Percentiles rank a stretch among this genome's conserved stretches.
These are phyloP conservation scores for Paedocypris sp. DNA, from an alignment of 2,113 vertebrate genomes.

Conservation along the genomic window DNA sequence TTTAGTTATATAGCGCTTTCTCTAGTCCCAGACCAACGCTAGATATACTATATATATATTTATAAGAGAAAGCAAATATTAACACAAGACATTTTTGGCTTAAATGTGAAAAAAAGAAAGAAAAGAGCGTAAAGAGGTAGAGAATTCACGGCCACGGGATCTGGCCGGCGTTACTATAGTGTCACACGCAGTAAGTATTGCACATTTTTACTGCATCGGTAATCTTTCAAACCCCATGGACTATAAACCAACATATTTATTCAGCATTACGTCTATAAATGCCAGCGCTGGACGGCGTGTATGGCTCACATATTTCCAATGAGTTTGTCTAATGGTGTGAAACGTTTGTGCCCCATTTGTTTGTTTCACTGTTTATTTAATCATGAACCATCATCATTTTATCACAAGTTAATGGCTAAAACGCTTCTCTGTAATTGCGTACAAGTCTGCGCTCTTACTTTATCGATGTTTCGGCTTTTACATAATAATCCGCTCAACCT, in stretches of 20 bases:
- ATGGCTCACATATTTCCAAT: conserved; percentile 33
- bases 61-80: too few species aligned
- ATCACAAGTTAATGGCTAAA: conserved; percentile 34
- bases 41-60: too few species aligned
- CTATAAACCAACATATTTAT: conserved; percentile 24
- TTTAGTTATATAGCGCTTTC: too few species aligned
- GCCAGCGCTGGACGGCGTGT: conserved; percentile 1
- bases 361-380: conserved; percentile 35
- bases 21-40: too few species aligned
- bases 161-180: too few species aligned
- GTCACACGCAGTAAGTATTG: neutral
- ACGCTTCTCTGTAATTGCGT: conserved; percentile 23
- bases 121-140: too few species aligned
- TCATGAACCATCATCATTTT: conserved; percentile 31
- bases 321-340: conserved; percentile 33
- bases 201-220: neutral
- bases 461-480: conserved; percentile 27
- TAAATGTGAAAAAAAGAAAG: too few species aligned
- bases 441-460: conserved; percentile 18
- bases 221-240: conserved; percentile 10
- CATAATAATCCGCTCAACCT: conserved; percentile 23
- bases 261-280: conserved; percentile 17
- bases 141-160: too few species aligned
- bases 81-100: too few species aligned
- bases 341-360: conserved; percentile 15